These are phyloP conservation scores for Phodopus roborovskii DNA, from an alignment of 2,113 vertebrate genomes.

Conservation along the genomic window DNA sequence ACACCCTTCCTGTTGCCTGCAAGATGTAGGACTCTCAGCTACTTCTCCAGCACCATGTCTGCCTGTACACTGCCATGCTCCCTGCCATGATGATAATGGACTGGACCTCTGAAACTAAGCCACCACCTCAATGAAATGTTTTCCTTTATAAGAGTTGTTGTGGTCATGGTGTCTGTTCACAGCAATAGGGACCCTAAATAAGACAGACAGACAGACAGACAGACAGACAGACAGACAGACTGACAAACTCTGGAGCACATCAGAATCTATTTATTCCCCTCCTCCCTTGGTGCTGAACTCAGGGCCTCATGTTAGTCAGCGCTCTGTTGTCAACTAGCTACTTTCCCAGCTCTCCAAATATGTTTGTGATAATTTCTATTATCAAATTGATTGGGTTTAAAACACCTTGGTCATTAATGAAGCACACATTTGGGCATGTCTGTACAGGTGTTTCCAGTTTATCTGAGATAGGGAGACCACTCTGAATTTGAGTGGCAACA, in stretches of 20 bases:
- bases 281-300: neutral
- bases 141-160: neutral
- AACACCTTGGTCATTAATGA: neutral
- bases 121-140: neutral
- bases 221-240: neutral
- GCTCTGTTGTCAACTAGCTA: neutral
- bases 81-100: neutral
- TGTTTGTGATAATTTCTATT: neutral
- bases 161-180: neutral
- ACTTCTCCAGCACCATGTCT: neutral
- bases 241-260: neutral
- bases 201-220: neutral
- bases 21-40: neutral
- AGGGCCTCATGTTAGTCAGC: neutral
- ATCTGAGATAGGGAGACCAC: neutral
- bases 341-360: neutral
- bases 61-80: neutral
- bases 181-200: neutral
- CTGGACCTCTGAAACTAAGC: neutral
- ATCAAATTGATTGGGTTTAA: neutral
- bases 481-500: neutral
- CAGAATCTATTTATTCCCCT: neutral
- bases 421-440: neutral
- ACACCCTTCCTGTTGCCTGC: neutral
- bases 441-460: neutral